Conservation (phyloP, 1,140 invertebrate genomes). For the Trachymyrmex septentrionalis region DNA sequence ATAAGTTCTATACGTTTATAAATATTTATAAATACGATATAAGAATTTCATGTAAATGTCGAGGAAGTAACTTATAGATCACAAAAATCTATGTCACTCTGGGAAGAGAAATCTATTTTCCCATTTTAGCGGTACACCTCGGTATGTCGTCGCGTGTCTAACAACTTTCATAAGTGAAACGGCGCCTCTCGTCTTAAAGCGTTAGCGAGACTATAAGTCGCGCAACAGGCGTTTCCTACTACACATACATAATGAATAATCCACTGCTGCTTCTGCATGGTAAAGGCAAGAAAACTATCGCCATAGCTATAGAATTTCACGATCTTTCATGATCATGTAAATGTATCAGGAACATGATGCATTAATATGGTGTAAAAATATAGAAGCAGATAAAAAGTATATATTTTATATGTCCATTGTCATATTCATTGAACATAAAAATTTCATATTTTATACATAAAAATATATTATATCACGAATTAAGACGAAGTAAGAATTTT, state of each 20-base stretch:
- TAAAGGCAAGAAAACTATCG: background rate
- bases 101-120: constrained; percentile 28
- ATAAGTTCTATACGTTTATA: background rate
- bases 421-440: background rate
- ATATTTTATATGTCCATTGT: background rate
- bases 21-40: background rate
- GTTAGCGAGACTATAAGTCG: constrained; percentile 44
- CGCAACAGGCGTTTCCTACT: constrained; percentile 51
- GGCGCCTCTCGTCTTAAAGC: constrained; percentile 37
- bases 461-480: constrained; percentile 1
- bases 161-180: constrained; percentile 56
- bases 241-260: constrained; percentile 35
- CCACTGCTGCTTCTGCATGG: background rate
- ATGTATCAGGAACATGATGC: background rate
- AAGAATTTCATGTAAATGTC: background rate
- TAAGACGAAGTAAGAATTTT: too few species aligned
- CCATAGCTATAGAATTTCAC: background rate
- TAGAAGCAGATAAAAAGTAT: background rate
- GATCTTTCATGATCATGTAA: background rate
- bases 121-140: background rate
- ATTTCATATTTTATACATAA: background rate
- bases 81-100: background rate
- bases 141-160: constrained; percentile 26
- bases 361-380: background rate
- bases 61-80: background rate